Base-by-base conservation (phyloP, 2,888 invertebrate species). In the Dryobotodes eremita region DNA sequence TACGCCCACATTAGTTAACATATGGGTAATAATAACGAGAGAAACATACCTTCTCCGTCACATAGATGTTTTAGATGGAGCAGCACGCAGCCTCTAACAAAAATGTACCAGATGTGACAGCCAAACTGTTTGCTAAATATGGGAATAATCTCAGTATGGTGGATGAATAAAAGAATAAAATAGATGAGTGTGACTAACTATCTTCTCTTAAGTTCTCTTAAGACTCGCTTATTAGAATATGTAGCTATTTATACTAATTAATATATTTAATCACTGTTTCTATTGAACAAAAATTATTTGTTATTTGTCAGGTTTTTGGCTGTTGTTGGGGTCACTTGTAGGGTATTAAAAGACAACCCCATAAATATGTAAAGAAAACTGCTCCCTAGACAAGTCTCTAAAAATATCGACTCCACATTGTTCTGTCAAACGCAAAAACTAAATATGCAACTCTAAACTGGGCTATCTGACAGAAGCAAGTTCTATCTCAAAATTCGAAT, bases 401-500 rank as follows among this genome's bases (percentile, higher is more conserved):
- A 66, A 57, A 15, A 59, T 50, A 55, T 61, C 36, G 2, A 46
- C 23, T 26, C 1, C 10, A 69, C 23, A 26, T 64, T 66, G 66
- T 71, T 62, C 17, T 48, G 0, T 6, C 6, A 48, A 55, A 53
- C 13, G n/a, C 53, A 26, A 69, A 66, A 80, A 70, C 61, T 31
- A 70, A 77, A 83, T 61, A 83, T 26, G 50, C 71, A 62, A 61
- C 53, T 77, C 72, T 85, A 78, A 80, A 82, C 66, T 85, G 71
- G 64, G 61, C 82, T 83, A 87, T 84, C 87, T 57, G 71, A 79
- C 75, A 86, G 75, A 81, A 81, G 77, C 68, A 65, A 75, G 74
- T 85, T 86, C 85, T 85, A 85, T 86, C 84, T 75, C 71, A 80
- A 85, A 85, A 79, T 85, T 85, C 76, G 69, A 83, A 90, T 90